phyloP scores from a whole-genome alignment of 2,888 invertebrate genomes.

The Drosophila subquinaria region DNA sequence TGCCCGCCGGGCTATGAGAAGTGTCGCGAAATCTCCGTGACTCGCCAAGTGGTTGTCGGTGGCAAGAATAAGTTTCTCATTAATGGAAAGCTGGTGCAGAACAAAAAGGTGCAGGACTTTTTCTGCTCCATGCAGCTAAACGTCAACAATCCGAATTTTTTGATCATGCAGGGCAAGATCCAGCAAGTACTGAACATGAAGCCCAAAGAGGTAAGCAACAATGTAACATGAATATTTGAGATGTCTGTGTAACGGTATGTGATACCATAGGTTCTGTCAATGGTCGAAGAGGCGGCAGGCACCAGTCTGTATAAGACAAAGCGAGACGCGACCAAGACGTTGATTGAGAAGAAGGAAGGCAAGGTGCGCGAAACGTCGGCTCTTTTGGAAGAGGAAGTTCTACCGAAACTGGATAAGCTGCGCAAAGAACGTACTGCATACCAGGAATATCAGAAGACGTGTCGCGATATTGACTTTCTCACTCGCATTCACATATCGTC shows the following conservation, averaged over 20 bases:
- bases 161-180: constrained; percentile 99
- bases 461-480: constrained; percentile 93
- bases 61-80: constrained; percentile 97
- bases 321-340: constrained; percentile 93
- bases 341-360: constrained; percentile 96
- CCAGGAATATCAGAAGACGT: constrained; percentile 94
- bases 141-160: constrained; percentile 99
- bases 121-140: constrained; percentile 99
- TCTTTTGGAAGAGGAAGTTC: constrained; percentile 93
- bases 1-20: constrained; percentile 97
- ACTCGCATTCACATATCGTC: constrained; percentile 87
- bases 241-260: not conserved
- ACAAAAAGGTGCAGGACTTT: constrained; percentile 96
- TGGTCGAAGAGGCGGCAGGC: constrained; percentile 99
- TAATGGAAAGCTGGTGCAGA: constrained; percentile 95
- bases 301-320: constrained; percentile 98
- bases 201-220: constrained; percentile 92
- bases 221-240: not conserved
- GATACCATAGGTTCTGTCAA: constrained; percentile 91
- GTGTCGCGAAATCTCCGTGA: constrained; percentile 95
- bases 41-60: constrained; percentile 93
- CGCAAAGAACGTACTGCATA: constrained; percentile 94
- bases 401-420: constrained; percentile 94
- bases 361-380: constrained; percentile 94
- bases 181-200: constrained; percentile 99